Percentiles rank a stretch among this genome's conserved stretches.
phyloP scores from a whole-genome alignment of 2,797 vertebrate genomes.

The Caiman crocodilus region DNA sequence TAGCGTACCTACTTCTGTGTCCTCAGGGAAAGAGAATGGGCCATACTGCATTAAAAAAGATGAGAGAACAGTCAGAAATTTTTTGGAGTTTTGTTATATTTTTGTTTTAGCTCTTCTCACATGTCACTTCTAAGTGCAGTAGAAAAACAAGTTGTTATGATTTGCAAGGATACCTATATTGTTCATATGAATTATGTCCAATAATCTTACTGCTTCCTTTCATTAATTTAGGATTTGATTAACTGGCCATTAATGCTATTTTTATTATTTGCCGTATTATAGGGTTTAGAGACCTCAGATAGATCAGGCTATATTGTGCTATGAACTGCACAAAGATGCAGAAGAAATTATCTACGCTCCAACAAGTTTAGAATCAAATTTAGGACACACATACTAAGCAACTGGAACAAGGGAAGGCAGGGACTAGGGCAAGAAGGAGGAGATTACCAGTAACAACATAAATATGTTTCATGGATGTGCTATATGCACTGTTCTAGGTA shows the following conservation, averaged over 20 bases:
- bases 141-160: neutral
- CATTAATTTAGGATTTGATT: neutral
- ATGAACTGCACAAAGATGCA: neutral
- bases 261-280: neutral
- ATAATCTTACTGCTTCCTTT: accelerated
- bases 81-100: neutral
- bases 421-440: neutral
- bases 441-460: neutral
- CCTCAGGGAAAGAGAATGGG: slow-evolving; percentile 80
- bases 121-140: neutral
- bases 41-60: slow-evolving; percentile 75
- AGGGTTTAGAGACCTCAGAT: neutral
- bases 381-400: neutral
- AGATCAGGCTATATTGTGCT: neutral
- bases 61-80: neutral
- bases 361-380: neutral
- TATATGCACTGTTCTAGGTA: neutral
- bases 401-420: neutral
- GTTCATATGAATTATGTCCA: neutral
- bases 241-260: neutral
- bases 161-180: neutral
- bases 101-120: neutral
- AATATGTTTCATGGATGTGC: neutral
- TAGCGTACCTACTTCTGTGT: slow-evolving; percentile 76
- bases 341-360: neutral